These are phyloP conservation scores for Acanthosepion lycidas DNA, from an alignment of 2,888 invertebrate species.

Conservation along the genomic window DNA sequence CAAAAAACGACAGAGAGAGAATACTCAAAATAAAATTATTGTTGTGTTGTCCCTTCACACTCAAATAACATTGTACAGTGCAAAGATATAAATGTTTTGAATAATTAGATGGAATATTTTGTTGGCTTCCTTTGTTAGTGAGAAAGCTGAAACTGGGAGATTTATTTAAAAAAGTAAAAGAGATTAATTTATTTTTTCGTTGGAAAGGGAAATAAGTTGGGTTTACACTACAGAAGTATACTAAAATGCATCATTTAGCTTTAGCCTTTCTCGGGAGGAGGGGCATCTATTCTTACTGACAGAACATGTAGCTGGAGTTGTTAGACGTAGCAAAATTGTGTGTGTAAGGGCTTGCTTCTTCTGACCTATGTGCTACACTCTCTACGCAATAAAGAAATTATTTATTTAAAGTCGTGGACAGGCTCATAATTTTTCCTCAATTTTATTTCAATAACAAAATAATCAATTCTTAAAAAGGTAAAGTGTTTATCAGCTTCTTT, in stretches of 20 bases:
- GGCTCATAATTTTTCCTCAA: background rate
- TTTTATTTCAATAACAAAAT: background rate
- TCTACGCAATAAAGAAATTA: background rate
- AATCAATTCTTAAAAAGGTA: background rate
- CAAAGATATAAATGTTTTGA: too few species aligned
- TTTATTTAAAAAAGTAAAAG: background rate
- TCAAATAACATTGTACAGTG: too few species aligned
- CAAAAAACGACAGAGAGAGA: too few species aligned
- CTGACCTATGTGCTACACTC: background rate
- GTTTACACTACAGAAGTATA: background rate
- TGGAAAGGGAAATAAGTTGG: conserved; percentile 15
- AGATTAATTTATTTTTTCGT: background rate
- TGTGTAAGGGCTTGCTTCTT: background rate
- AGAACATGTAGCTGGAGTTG: background rate
- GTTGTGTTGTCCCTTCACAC: too few species aligned
- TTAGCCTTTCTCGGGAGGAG: background rate
- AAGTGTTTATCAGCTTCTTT: background rate
- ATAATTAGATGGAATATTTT: background rate
- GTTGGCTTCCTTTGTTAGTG: background rate
- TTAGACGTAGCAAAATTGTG: background rate
- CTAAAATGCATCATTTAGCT: background rate
- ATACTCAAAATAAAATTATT: too few species aligned
- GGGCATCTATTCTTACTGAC: background rate
- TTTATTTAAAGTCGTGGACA: background rate
- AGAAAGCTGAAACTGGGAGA: background rate